phyloP scores from a whole-genome alignment of 2,888 invertebrate species.

The Gibbula magus region DNA sequence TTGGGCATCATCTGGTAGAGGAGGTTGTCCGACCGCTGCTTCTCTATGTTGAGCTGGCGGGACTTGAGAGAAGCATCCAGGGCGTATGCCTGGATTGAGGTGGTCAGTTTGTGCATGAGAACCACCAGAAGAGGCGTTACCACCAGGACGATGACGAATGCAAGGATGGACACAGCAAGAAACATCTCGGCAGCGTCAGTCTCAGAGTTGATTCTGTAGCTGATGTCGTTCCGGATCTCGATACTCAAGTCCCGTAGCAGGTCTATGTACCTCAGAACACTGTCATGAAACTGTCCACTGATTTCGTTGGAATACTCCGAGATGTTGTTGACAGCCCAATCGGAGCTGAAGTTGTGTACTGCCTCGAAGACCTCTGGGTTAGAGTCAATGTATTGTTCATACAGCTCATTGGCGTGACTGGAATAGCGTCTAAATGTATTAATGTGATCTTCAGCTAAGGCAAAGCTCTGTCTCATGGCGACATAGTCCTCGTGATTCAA shows the following conservation, averaged over 20 bases:
- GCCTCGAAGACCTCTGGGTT: not conserved
- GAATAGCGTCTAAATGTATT: slow-evolving; percentile 26
- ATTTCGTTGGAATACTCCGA: slow-evolving; percentile 20
- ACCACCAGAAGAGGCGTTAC: slow-evolving; percentile 37
- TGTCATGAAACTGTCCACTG: slow-evolving; percentile 30
- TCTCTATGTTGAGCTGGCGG: slow-evolving; percentile 63
- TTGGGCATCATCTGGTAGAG: slow-evolving; percentile 73
- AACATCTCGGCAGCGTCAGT: slow-evolving; percentile 26
- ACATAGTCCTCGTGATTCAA: slow-evolving; percentile 9
- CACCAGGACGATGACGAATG: slow-evolving; percentile 38
- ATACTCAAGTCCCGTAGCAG: slow-evolving; percentile 29
- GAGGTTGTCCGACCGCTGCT: slow-evolving; percentile 66
- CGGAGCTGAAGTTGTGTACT: not conserved
- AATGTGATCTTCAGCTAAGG: slow-evolving; percentile 27
- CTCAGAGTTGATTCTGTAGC: slow-evolving; percentile 25
- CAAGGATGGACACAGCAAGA: slow-evolving; percentile 35
- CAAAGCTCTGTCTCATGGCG: slow-evolving; percentile 3
- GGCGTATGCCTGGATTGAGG: slow-evolving; percentile 44
- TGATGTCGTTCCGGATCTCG: slow-evolving; percentile 27
- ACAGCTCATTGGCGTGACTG: not conserved
- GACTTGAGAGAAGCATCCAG: slow-evolving; percentile 45
- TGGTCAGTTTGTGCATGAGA: slow-evolving; percentile 41
- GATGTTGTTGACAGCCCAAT: not conserved
- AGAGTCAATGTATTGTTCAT: not conserved
- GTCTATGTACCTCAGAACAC: slow-evolving; percentile 33